phyloP scores from a whole-genome alignment of 2,113 vertebrate species.

The Ictalurus punctatus region DNA sequence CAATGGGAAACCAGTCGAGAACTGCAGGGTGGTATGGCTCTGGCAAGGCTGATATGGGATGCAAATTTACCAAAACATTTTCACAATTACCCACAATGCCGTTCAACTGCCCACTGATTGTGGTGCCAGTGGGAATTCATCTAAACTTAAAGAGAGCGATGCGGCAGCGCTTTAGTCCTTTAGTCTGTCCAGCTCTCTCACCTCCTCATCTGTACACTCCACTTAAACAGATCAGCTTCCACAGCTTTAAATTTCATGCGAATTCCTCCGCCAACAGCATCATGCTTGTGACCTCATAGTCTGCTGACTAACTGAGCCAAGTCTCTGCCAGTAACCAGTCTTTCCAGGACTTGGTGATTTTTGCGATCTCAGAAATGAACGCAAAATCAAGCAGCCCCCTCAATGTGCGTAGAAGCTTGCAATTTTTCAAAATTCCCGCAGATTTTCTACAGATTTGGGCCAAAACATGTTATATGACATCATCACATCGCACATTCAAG shows the following conservation, averaged over 20 bases:
- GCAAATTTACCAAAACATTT: no score
- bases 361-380: no score
- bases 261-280: neutral
- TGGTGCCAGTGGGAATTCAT: neutral
- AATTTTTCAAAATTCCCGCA: no score
- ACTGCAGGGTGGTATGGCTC: no score
- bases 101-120: neutral
- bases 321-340: neutral
- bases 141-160: neutral
- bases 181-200: neutral
- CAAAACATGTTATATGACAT: no score
- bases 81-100: neutral
- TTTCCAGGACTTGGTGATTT: no score
- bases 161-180: neutral
- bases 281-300: neutral
- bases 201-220: neutral
- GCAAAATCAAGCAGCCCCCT: no score
- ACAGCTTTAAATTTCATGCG: neutral
- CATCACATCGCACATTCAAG: no score
- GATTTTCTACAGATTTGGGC: no score
- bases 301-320: neutral
- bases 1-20: no score
- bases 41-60: no score
- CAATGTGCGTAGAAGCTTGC: no score
- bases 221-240: neutral